Evolutionary conservation across 2,797 vertebrate species (phyloP).

Genomic region (Urosaurus nigricauda): DNA sequence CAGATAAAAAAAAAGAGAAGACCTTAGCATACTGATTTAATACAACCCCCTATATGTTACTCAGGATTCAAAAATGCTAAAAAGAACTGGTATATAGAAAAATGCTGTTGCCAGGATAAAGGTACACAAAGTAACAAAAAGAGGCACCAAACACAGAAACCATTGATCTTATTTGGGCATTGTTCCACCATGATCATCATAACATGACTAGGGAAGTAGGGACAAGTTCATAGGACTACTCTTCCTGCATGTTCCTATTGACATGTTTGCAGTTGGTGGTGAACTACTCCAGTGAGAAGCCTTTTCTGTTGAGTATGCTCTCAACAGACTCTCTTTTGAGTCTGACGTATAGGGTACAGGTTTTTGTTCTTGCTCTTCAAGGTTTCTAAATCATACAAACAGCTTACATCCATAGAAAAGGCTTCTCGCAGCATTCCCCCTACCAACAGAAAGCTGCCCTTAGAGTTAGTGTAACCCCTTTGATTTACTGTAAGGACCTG

Average conservation of each 20-base stretch:
- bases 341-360: no score
- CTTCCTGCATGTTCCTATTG: neutral
- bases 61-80: neutral
- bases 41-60: neutral
- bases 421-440: neutral
- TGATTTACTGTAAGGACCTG: no score
- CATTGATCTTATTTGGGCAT: neutral
- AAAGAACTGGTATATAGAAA: neutral
- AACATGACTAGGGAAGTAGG: neutral
- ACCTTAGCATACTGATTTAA: no score
- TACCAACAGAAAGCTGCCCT: no score
- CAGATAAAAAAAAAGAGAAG: neutral
- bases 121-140: neutral
- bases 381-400: neutral
- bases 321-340: neutral
- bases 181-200: neutral
- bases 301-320: neutral
- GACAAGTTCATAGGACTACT: neutral
- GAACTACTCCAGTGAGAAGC: neutral
- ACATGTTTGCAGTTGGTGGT: no score
- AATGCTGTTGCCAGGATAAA: neutral
- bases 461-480: no score
- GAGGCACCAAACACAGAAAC: neutral
- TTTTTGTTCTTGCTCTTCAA: neutral
- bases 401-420: neutral